Base-by-base conservation (phyloP, 2,888 invertebrate species). In the Aromia moschata region DNA sequence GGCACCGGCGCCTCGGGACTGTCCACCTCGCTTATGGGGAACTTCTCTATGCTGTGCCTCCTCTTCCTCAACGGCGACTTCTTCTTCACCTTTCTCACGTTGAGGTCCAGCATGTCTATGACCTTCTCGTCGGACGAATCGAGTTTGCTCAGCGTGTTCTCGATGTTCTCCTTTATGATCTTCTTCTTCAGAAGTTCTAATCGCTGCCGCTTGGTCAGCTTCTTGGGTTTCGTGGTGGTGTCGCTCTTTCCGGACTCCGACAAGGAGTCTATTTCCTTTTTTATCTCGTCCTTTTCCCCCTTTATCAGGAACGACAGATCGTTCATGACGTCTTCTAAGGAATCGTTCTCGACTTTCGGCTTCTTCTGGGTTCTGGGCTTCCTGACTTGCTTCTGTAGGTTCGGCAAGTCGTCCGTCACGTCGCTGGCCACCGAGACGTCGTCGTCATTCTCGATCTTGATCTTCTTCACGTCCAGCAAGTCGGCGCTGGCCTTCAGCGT, bases 41-140 rank as follows among this genome's bases (percentile, higher is more conserved):
- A 76, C 66, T 80, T 80, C 61, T 80, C 81, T 41, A 81, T 80
- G 45, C 80, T 81, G 57, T 81, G 80, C 18, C 81, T 65, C 51
- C 81, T 65, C 54, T 75, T 77, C 3, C 68, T 60, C 0, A 66
- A 56, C 1, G 74, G 71, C 10, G 62, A 55, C 49, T 73, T 67
- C 56, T 73, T 71, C 33, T 71, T 76, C 31, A 73, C 63, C 60
- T 74, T 75, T 18, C 60, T 60, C n/a, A 80, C 80, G 55, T 80
- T 80, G 45, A 81, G 69, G 71, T 81, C 81, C 49, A 81, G 65
- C 72, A 74, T 75, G 60, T 81, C 80, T 46, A 81, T 81, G 11
- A 81, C 74, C 65, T 79, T 77, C 52, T 73, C 74, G 47, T 77
- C 75, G 1, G 75, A 72, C 10, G 74, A 66, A 55, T 79, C 78